Evolutionary conservation across 2,888 invertebrate species (phyloP).

Genomic region (Timema podura): DNA sequence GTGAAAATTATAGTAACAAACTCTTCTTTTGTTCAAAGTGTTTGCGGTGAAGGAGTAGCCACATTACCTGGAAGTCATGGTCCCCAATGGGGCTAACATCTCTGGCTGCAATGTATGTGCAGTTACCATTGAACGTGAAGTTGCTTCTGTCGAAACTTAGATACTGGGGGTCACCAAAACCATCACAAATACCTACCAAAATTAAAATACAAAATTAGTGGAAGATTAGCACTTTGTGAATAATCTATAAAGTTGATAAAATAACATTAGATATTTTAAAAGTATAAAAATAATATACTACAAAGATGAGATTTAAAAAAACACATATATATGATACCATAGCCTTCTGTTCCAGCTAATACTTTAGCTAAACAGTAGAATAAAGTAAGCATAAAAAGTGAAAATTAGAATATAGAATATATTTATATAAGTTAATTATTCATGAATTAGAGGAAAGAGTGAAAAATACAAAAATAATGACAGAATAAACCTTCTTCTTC

Average conservation of each 20-base stretch:
- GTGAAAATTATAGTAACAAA: no score
- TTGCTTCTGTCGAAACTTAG: constrained; percentile 77
- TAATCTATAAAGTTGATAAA: no score
- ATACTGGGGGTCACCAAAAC: constrained; percentile 75
- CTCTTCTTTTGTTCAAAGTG: no score
- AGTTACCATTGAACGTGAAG: constrained; percentile 77
- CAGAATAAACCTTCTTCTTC: not conserved
- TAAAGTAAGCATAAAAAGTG: constrained; percentile 11
- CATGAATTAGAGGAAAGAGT: not conserved
- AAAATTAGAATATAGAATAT: not conserved
- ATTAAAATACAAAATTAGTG: not conserved
- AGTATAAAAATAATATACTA: no score
- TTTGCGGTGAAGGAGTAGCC: not conserved
- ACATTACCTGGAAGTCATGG: constrained; percentile 49
- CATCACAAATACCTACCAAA: constrained; percentile 58
- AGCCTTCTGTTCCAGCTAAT: no score
- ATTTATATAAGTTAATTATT: not conserved
- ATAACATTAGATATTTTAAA: no score
- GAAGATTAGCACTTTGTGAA: no score
- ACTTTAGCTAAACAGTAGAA: not conserved
- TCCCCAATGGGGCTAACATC: constrained; percentile 43
- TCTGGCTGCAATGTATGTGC: constrained; percentile 75
- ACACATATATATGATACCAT: no score
- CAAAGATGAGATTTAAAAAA: no score
- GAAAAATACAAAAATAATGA: not conserved